These are phyloP conservation scores for Heliconius hewitsoni DNA, from an alignment of 1,140 invertebrate species.

Conservation along the genomic window DNA sequence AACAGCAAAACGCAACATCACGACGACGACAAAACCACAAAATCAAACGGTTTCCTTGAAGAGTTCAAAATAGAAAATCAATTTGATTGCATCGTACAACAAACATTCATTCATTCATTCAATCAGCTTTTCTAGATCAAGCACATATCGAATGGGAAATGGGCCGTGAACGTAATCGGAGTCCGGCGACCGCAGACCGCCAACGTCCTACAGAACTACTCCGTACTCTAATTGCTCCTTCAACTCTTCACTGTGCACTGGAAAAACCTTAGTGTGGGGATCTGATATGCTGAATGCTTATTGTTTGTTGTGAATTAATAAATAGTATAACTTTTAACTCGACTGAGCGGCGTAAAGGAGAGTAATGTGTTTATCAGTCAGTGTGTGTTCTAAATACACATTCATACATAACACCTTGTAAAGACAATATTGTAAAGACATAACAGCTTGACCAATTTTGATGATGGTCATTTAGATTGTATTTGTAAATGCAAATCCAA, in stretches of 20 bases:
- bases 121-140: constrained; percentile 19
- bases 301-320: neutral
- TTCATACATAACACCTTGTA: too few species aligned
- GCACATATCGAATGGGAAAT: constrained; percentile 38
- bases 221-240: constrained; percentile 39
- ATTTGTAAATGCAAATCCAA: too few species aligned
- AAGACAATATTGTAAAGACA: too few species aligned
- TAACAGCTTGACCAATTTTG: too few species aligned
- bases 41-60: neutral
- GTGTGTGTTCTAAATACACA: too few species aligned
- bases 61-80: constrained; percentile 4
- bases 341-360: too few species aligned
- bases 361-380: too few species aligned
- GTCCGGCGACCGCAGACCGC: constrained; percentile 48
- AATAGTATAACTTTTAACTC: neutral
- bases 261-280: constrained; percentile 23
- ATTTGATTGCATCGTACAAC: constrained; percentile 9
- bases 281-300: constrained; percentile 11
- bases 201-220: constrained; percentile 40
- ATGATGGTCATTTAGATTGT: too few species aligned
- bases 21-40: neutral
- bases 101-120: constrained; percentile 18
- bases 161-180: constrained; percentile 50
- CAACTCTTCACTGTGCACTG: constrained; percentile 17
- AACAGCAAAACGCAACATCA: too few species aligned